These are phyloP conservation scores for Paratilapia polleni DNA, from an alignment of 2,113 vertebrate species.

Conservation along the genomic window DNA sequence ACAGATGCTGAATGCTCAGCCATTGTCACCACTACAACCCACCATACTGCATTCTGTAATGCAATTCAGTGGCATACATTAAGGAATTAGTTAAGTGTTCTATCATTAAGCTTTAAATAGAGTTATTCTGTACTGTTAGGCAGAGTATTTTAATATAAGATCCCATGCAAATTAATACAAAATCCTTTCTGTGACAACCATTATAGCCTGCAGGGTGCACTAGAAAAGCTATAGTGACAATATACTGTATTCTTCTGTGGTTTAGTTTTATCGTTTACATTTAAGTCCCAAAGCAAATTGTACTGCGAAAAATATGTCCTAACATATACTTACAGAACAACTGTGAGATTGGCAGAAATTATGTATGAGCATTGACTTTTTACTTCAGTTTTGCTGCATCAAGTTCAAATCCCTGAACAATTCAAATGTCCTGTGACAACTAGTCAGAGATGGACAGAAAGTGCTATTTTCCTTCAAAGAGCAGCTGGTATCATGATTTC, in stretches of 20 bases:
- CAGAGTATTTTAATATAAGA: background rate
- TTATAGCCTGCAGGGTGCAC: background rate
- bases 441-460: background rate
- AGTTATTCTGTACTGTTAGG: background rate
- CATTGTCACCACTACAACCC: background rate
- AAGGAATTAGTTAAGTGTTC: background rate
- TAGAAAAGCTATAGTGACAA: background rate
- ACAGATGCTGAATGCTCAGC: constrained; percentile 7
- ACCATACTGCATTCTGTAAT: background rate
- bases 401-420: constrained; percentile 18
- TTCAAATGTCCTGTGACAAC: background rate
- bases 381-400: constrained; percentile 2
- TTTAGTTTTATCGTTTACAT: background rate
- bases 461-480: constrained; percentile 6
- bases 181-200: background rate
- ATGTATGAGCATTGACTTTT: background rate
- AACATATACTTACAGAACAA: background rate
- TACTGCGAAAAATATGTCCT: background rate
- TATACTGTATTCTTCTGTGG: background rate
- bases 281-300: background rate
- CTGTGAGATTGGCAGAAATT: background rate
- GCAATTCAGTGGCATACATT: background rate
- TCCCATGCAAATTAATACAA: background rate
- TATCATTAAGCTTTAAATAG: background rate
- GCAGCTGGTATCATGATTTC: background rate